Evolutionary conservation across 2,888 invertebrate genomes (phyloP).

Genomic region (Steromphala cineraria): DNA sequence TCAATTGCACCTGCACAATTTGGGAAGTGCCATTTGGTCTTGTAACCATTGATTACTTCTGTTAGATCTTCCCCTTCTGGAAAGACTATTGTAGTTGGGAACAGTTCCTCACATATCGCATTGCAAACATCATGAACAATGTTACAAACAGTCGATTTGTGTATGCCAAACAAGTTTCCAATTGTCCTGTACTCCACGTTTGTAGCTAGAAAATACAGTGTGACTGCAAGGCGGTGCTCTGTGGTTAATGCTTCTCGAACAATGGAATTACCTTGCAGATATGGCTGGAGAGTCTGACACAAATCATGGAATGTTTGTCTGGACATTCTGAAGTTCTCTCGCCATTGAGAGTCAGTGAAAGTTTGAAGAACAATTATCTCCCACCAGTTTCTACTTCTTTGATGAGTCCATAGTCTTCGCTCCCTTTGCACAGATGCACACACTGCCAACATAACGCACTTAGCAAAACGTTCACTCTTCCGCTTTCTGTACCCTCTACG

Average conservation of each 20-base stretch:
- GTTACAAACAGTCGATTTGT: constrained; percentile 14
- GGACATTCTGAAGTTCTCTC: constrained; percentile 23
- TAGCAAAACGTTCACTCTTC: neutral
- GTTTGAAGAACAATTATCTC: neutral
- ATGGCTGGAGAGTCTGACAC: neutral
- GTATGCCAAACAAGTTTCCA: constrained; percentile 33
- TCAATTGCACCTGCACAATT: constrained; percentile 33
- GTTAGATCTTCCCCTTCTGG: constrained; percentile 15
- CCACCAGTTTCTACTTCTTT: constrained; percentile 14
- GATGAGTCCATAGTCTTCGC: neutral
- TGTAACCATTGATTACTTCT: constrained; percentile 17
- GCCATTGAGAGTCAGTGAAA: neutral
- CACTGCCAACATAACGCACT: neutral
- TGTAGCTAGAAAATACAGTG: constrained; percentile 14
- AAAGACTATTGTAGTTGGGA: neutral
- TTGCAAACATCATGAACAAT: constrained; percentile 19
- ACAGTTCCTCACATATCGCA: constrained; percentile 4
- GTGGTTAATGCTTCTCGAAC: neutral
- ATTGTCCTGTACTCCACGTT: constrained; percentile 27
- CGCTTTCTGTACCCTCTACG: too few relatives aligned
- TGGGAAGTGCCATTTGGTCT: constrained; percentile 24
- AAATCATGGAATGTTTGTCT: neutral
- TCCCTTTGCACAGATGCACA: neutral
- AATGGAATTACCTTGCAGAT: neutral
- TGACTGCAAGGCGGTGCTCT: neutral